A percentile compares a stretch with the other conserved stretches of the same genome.
Conservation (phyloP, 2,113 vertebrate species). For the Phylloscopus trochiloides region DNA sequence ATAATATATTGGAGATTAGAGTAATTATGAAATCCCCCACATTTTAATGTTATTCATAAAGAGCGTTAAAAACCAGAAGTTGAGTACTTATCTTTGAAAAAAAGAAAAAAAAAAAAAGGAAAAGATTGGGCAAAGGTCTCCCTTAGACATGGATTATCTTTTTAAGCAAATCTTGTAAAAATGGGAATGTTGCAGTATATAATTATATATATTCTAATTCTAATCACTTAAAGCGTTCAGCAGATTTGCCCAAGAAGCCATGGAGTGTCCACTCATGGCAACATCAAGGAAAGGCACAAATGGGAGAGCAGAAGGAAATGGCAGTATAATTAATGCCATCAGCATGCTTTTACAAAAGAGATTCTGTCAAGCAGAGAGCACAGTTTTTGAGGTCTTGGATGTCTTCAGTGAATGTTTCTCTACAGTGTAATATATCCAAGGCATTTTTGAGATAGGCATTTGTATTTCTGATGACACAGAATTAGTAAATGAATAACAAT, state of each 20-base stretch:
- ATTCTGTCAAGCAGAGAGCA: not conserved
- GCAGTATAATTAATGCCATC: not conserved
- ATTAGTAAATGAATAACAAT: not conserved
- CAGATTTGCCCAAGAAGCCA: not conserved
- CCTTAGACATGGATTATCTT: not conserved
- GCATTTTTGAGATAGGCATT: not conserved
- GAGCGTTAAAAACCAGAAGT: not conserved
- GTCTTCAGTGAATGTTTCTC: not conserved
- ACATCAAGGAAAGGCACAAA: not conserved
- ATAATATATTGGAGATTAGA: not conserved
- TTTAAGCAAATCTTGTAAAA: not conserved
- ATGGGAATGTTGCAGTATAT: rapidly evolving
- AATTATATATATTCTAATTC: not conserved
- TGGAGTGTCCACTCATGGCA: not conserved
- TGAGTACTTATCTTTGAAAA: not conserved
- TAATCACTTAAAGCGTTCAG: not conserved
- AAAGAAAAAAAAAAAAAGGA: not conserved
- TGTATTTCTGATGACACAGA: not conserved
- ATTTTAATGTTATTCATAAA: not conserved
- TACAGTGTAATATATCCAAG: not conserved
- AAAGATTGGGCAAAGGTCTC: not conserved
- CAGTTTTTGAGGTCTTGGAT: not conserved
- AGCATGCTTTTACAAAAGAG: not conserved
- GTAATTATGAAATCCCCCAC: not conserved
- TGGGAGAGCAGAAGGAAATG: not conserved